phyloP scores from a whole-genome alignment of 2,888 invertebrate genomes.

The Volucella zonaria region DNA sequence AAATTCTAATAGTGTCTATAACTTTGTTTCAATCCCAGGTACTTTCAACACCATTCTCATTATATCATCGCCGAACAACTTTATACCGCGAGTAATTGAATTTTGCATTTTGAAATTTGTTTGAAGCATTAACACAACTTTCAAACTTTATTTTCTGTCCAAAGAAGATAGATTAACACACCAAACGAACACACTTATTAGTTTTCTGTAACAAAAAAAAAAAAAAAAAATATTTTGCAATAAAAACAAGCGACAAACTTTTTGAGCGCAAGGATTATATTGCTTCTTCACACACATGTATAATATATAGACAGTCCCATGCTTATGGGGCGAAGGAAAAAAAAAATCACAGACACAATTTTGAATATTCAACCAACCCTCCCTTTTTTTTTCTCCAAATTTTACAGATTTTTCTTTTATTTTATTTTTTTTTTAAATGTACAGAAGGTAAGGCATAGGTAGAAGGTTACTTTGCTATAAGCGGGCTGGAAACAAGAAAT shows the following conservation, averaged over 20 bases:
- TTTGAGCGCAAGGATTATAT: constrained; percentile 28
- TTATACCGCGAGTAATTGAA: constrained; percentile 17
- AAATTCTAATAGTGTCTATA: no score
- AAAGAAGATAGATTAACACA: constrained; percentile 44
- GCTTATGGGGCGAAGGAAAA: constrained; percentile 11
- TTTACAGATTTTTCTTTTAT: not conserved
- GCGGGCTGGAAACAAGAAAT: constrained; percentile 44
- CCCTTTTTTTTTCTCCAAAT: not conserved
- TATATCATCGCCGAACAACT: not conserved
- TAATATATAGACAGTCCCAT: constrained; percentile 7
- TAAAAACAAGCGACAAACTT: constrained; percentile 43
- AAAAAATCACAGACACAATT: constrained; percentile 31
- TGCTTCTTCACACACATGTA: constrained; percentile 29
- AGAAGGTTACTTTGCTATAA: constrained; percentile 41
- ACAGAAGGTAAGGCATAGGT: constrained; percentile 14
- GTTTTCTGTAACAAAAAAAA: constrained; percentile 25
- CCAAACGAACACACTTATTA: constrained; percentile 58
- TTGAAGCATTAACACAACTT: constrained; percentile 51
- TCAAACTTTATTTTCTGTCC: constrained; percentile 26
- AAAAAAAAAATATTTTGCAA: constrained; percentile 6
- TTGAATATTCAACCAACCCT: constrained; percentile 4
- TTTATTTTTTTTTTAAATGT: no score
- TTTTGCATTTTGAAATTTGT: constrained; percentile 23
- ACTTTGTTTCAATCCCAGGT: not conserved
- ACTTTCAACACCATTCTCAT: constrained; percentile 17